phyloP scores from a whole-genome alignment of 2,113 vertebrate genomes.

The Varanus salvator region DNA sequence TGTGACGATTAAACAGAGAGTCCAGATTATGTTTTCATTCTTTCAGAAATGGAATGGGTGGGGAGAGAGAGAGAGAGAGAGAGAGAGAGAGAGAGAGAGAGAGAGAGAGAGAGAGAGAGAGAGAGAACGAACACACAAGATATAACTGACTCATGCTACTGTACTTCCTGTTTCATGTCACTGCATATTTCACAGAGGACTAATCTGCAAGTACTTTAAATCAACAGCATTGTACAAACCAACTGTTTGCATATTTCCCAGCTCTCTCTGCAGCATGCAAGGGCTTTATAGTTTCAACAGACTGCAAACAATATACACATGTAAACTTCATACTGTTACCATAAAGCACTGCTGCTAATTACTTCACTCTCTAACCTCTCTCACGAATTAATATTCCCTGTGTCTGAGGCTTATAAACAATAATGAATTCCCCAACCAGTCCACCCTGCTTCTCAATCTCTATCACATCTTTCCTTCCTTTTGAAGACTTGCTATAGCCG shows the following conservation, averaged over 20 bases:
- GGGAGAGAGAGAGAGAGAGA: not conserved
- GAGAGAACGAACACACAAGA: not conserved
- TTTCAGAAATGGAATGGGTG: not conserved
- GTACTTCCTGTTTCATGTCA: slow-evolving; percentile 10
- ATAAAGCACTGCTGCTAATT: not conserved
- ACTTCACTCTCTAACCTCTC: not conserved
- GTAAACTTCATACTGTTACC: not conserved
- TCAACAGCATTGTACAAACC: not conserved
- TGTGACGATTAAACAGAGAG: not conserved
- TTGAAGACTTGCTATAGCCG: not conserved
- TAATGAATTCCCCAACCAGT: not conserved
- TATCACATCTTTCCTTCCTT: not conserved
- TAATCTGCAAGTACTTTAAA: not conserved
- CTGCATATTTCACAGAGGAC: not conserved
- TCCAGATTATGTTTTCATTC: not conserved
- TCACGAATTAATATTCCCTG: not conserved
- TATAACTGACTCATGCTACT: slow-evolving; percentile 17
- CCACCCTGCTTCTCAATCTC: not conserved
- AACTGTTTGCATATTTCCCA: not conserved
- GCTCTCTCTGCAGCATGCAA: not conserved
- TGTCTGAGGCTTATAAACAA: not conserved
- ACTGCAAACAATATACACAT: not conserved
- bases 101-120: not conserved
- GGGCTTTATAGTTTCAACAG: not conserved
- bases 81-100: not conserved